Evolutionary conservation across 2,797 vertebrate species (phyloP).

Genomic region (Mormyrus proboscirostris): DNA sequence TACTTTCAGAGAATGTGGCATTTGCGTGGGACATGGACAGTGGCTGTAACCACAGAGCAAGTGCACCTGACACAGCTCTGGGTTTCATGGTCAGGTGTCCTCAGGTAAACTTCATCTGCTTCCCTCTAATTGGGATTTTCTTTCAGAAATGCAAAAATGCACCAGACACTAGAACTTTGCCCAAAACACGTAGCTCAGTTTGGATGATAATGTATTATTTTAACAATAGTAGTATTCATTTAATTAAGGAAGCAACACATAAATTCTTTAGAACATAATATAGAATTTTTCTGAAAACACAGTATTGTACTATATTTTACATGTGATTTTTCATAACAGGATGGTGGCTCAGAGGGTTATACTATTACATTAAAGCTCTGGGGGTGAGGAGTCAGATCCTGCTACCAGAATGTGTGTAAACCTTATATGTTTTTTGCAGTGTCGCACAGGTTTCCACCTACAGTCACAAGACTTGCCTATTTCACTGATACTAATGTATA

Average conservation of each 20-base stretch:
- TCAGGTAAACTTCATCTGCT: neutral
- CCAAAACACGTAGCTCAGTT: neutral
- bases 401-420: neutral
- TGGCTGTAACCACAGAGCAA: neutral
- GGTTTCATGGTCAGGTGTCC: neutral
- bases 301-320: neutral
- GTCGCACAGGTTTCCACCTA: neutral
- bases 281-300: neutral
- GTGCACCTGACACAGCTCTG: neutral
- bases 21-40: neutral
- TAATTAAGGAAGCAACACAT: neutral
- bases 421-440: neutral
- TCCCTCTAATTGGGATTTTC: neutral
- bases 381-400: neutral
- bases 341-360: neutral
- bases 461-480: neutral
- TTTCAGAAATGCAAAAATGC: neutral
- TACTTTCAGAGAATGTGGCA: neutral
- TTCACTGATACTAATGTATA: neutral
- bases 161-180: neutral
- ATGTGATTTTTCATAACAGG: neutral
- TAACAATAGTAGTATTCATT: neutral
- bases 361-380: neutral
- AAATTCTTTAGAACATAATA: neutral
- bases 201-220: neutral